Evolutionary conservation across 2,113 vertebrate species (phyloP), one percentile per base, ranked within the genome.

Genomic region (Apodemus sylvaticus): DNA sequence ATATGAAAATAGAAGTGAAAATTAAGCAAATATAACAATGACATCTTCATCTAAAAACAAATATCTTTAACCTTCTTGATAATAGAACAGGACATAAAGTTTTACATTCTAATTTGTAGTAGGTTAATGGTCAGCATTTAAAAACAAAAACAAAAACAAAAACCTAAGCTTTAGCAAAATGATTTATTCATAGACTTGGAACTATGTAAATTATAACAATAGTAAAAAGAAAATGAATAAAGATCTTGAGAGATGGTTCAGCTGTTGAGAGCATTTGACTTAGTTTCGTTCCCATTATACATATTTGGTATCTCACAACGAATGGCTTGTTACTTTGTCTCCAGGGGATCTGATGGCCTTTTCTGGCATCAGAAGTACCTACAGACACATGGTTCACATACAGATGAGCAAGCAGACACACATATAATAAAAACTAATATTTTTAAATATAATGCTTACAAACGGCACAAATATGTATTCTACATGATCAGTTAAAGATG

Each of bases 371-470:
- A 10, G 3, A 51, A 16, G 14, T 16, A 14, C 1, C 24, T 34
- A 51, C 1, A 51, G 26, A 29, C 2, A 31, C 14, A 51, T 51
- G 24, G 26, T 16, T 16, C 7, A 34, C 12, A 51, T 74, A 51
- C 26, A 51, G 26, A 77, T 14, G 34, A 77, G 13, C 26, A 48
- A 14, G 26, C 45, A 51, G 26, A 31, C 76, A n/a, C 36, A 78
- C 24, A 77, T 9, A 24, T 13, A 76, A 78, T 78, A 31, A 34
- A 51, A 78, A 34, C 5, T 58, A 71, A 64, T 36, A 42, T 58
- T 55, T 86, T 77, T 91, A 89, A 89, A 70, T 92, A 76, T 55
- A 96, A 95, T 74, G 5, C n/a, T 79, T 94, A 34, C 29, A 95
- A 93, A 92, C 87, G 77, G 58, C 26, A 70, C 7, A 91, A 92